These are phyloP conservation scores for Labeo catla DNA, from an alignment of 2,113 vertebrate genomes.

Conservation along the genomic window DNA sequence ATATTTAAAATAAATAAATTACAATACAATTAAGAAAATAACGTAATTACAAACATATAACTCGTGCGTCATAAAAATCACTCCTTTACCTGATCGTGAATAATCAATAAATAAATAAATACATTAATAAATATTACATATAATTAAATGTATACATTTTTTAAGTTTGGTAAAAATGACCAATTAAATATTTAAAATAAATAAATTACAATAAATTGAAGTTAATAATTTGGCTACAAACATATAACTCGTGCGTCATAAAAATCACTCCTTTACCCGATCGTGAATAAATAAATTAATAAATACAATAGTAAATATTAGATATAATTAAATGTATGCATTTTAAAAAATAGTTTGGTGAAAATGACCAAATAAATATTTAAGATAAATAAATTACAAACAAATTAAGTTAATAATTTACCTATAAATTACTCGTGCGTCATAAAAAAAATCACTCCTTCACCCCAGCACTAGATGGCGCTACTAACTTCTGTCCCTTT, in stretches of 20 bases:
- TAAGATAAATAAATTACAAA: not conserved
- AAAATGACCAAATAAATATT: too few relatives aligned
- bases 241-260: not conserved
- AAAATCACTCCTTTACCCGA: not conserved
- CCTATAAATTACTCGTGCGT: not conserved
- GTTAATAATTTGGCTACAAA: too few relatives aligned
- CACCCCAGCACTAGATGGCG: conserved; percentile 10
- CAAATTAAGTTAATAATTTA: not conserved
- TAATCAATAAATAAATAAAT: not conserved
- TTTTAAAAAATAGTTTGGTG: not conserved
- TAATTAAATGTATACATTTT: too few relatives aligned
- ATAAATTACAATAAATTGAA: too few relatives aligned
- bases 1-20: too few relatives aligned
- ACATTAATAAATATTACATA: too few relatives aligned
- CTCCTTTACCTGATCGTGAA: too few relatives aligned
- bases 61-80: too few relatives aligned
- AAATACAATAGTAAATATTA: not conserved
- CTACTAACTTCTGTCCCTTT: not conserved
- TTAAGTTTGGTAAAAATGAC: too few relatives aligned
- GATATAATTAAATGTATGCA: not conserved
- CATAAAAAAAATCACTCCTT: not conserved
- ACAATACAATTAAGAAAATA: too few relatives aligned
- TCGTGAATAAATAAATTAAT: not conserved
- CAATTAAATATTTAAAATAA: too few relatives aligned
- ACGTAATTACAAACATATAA: too few relatives aligned